Conservation (phyloP, 1,140 invertebrate species). For the Leptinotarsa defecta region DNA sequence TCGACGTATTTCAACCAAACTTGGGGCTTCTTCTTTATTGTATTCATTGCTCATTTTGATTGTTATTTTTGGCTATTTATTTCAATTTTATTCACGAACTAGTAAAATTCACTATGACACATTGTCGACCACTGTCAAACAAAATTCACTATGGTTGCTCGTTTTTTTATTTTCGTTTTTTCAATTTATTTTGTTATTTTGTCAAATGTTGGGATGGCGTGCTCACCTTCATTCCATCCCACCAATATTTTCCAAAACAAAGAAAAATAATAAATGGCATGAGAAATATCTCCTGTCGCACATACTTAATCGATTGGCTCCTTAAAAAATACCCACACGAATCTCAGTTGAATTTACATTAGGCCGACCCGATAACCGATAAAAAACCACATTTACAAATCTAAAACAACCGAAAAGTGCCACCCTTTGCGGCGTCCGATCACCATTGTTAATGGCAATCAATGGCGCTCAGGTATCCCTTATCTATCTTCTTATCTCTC, state of each 20-base stretch:
- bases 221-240: too few relatives aligned
- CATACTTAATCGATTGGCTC: constrained; percentile 16
- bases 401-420: constrained; percentile 25
- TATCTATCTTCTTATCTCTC: constrained; percentile 13
- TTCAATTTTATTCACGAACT: neutral
- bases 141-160: neutral
- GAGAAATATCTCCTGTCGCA: neutral
- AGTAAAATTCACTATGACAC: too few relatives aligned
- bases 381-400: constrained; percentile 28
- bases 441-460: constrained; percentile 22
- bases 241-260: neutral
- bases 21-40: too few relatives aligned
- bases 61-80: too few relatives aligned
- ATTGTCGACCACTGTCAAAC: neutral
- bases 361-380: constrained; percentile 17
- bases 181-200: neutral
- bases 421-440: constrained; percentile 27
- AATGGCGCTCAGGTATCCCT: constrained; percentile 28
- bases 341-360: constrained; percentile 21
- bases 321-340: constrained; percentile 8
- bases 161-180: neutral
- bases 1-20: too few relatives aligned
- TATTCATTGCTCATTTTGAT: too few relatives aligned
- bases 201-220: neutral
- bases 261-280: neutral